Evolutionary conservation across 2,113 vertebrate species (phyloP).

Genomic region (Salvelinus fontinalis): DNA sequence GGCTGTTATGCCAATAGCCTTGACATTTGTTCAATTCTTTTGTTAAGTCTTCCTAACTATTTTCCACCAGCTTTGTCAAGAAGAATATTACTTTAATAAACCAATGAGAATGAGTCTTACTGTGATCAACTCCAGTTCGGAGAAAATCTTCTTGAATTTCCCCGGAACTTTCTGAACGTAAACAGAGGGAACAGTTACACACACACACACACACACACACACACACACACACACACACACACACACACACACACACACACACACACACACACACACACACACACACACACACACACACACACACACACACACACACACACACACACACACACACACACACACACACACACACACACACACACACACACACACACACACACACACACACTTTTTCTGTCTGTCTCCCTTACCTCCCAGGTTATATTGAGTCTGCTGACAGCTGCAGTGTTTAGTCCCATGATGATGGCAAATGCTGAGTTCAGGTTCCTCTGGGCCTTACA

Average conservation of each 20-base stretch:
- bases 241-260: no score
- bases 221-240: no score
- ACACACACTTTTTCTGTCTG: background rate
- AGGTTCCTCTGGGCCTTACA: conserved; percentile 97
- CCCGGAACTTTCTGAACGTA: conserved; percentile 90
- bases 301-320: background rate
- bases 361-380: background rate
- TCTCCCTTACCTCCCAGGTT: conserved; percentile 92
- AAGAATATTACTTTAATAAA: background rate
- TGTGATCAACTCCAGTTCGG: conserved; percentile 94
- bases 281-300: no score
- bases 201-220: no score
- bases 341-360: no score
- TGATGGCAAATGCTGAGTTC: conserved; percentile 97
- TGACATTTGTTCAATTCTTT: no score
- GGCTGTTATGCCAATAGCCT: no score
- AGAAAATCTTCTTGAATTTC: conserved; percentile 98
- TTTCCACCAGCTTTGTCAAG: no score
- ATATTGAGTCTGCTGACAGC: conserved; percentile 93
- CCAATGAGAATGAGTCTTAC: conserved; percentile 67
- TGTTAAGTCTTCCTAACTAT: no score
- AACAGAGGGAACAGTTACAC: conserved; percentile 1
- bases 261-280: no score
- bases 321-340: background rate
- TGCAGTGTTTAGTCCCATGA: conserved; percentile 98